Evolutionary conservation across 2,888 invertebrate genomes (phyloP).

Genomic region (Mellilla xanthometata): DNA sequence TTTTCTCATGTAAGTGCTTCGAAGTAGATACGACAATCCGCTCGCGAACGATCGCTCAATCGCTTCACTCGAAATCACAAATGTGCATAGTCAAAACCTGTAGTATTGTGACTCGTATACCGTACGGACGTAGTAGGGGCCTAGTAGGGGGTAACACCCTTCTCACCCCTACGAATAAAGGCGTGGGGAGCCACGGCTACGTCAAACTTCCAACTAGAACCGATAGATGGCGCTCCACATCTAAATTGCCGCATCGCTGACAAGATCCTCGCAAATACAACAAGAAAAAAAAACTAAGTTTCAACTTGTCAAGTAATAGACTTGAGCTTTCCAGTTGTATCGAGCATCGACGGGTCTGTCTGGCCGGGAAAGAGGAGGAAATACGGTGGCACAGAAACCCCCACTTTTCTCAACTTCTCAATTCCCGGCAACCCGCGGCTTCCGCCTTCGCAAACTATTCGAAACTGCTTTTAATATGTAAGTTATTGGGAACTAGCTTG

Average conservation of each 20-base stretch:
- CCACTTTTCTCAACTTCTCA: conserved; percentile 53
- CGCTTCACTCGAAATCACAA: conserved; percentile 26
- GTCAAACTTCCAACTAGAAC: conserved; percentile 38
- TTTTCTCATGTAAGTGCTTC: conserved; percentile 15
- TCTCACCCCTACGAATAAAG: background rate
- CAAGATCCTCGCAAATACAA: conserved; percentile 42
- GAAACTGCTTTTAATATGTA: conserved; percentile 46
- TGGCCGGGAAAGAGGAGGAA: conserved; percentile 27
- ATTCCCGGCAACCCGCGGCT: conserved; percentile 43
- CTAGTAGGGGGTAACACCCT: conserved; percentile 5
- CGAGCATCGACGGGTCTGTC: conserved; percentile 24
- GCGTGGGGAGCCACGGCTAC: conserved; percentile 7
- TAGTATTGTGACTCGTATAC: conserved; percentile 44
- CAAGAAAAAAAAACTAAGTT: conserved; percentile 31
- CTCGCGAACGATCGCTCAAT: conserved; percentile 23
- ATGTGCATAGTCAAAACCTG: conserved; percentile 28
- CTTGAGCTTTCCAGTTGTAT: conserved; percentile 24
- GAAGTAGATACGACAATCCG: conserved; percentile 16
- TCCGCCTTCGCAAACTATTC: conserved; percentile 47
- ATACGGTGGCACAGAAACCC: conserved; percentile 32
- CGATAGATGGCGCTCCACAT: conserved; percentile 69
- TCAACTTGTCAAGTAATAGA: conserved; percentile 39
- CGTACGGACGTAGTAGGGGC: conserved; percentile 34
- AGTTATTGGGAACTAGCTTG: conserved; percentile 46
- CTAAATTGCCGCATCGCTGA: conserved; percentile 66